Evolutionary conservation across 2,888 invertebrate genomes (phyloP), one percentile per base, ranked within the genome.

Genomic region (Mesopsocus fuscifrons): DNA sequence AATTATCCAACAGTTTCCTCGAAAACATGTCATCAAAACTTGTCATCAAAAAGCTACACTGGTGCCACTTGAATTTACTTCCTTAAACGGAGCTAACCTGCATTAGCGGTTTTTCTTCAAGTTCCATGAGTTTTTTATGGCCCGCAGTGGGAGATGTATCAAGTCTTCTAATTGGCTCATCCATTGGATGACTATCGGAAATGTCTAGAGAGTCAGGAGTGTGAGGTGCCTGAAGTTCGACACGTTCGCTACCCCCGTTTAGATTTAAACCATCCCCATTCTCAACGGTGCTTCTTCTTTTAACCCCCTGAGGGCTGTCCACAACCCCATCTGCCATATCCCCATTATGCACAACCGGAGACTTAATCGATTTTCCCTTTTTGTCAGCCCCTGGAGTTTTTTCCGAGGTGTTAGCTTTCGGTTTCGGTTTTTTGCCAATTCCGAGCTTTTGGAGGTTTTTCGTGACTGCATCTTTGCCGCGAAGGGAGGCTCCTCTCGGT

Each of bases 381-480:
- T 48, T 49, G 13, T 52, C 55, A 3, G 53, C 49, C 6, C 53
- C 48, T 5, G 54, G 50, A 45, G 54, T 57, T 53, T 68, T 70
- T 15, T 68, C 68, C 52, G 69, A 67, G 8, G 57, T 57, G 9
- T 43, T 49, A 2, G 13, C 49, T 48, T 58, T 59, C 42, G 57
- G 56, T 53, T 67, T 68, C 2, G 65, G 65, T 53, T 77, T 77
- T 58, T 77, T 77, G 5, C 72, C 71, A 42, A 77, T 65, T 23
- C 72, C 74, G 15, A 38, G 21, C 21, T 38, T 38, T 20, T 38
- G 38, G 3, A 38, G 18, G 11, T 38, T 38, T 11, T 38, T 38
- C 5, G 38, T 20, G 18, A 38, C 34, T 26, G 34, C 42, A 11
- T 43, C 35, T 9, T 34, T 41, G 9, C 46, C 47, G 8, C 49